Base-by-base conservation (phyloP, 2,113 vertebrate species). In the Trachemys scripta region DNA sequence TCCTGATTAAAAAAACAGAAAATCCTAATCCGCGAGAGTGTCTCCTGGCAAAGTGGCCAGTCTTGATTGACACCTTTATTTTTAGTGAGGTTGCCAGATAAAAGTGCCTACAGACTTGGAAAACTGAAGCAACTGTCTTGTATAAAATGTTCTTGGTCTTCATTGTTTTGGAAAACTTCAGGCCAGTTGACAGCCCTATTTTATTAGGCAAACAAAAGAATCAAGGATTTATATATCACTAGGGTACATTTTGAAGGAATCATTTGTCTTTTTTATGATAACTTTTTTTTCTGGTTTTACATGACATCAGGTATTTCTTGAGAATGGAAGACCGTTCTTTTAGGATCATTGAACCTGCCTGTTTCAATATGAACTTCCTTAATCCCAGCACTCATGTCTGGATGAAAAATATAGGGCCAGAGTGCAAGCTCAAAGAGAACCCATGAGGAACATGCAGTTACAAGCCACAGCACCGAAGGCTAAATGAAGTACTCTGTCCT, bases 371-470 rank as follows among this genome's bases (percentile, higher is more conserved):
- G 56, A 65, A 3, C 14, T 0, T 16, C 88, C 86, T 85, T 75
- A 79, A 49, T 76, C 51, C 20, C 69, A 38, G 19, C 45, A 45
- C 2, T 85, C 3, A 5, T 2, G 2, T 2, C 11, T 56, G 10
- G 81, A 80, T 6, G 51, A 88, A 96, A 85, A 35, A 0, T n/a
- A 84, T 31, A 84, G 27, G 54, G 50, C 59, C 38, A 82, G 82
- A 82, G 1, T 9, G 0, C 24, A 31, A 27, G 19, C 25, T 84
- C 16, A 49, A 80, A 82, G 29, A 22, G 0, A 2, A 1, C 10
- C 76, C 1, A 0, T 22, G 53, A 92, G 80, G 84, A 88, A 51
- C 2, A 6, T 12, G 17, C 22, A 62, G n/a, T 9, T 29, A 50
- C 14, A 19, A 27, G 14, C 69, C 42, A n/a, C n/a, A 54, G 51